Evolutionary conservation across 2,888 invertebrate species (phyloP), one percentile per base, ranked within the genome.

Genomic region (Xestia rhomboidea): DNA sequence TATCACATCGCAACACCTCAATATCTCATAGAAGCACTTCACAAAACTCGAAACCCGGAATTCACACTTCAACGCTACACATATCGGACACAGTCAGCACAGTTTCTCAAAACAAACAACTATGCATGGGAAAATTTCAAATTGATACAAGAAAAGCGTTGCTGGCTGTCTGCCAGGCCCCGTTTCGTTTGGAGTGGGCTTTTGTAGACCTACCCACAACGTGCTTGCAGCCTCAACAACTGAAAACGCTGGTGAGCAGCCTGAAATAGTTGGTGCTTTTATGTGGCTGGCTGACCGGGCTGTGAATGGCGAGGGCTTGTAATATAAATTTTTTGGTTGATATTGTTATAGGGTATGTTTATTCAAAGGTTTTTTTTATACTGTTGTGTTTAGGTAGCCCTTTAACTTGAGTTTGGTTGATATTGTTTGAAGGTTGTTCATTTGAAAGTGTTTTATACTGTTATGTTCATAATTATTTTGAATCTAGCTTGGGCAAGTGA

Each of bases 101-200:
- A 81, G 68, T 86, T 81, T 62, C 62, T 78, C 73, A 87, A 87
- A 87, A 88, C 87, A 88, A 88, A 88, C 86, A 83, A 81, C 79
- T 80, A 64, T 79, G 82, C 81, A 86, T 84, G 87, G 81, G 80
- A 86, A 87, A 89, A 89, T 92, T 91, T 89, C 91, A 92, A 93
- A 93, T 92, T 92, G 92, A 92, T 90, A 92, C 89, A 90, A 90
- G 86, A 87, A 86, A 87, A 88, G 87, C 83, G 77, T 83, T 76
- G 79, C 89, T 94, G 94, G 94, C 93, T 66, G 51, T 7, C 51
- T 78, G 93, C 94, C 94, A 94, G 90, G 75, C 85, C 89, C 88
- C 87, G 90, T 90, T 90, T 88, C 87, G 85, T 85, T 82, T 89
- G 75, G 90, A 92, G 93, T 89, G 93, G 87, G 91, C 93, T 93